Evolutionary conservation across 2,797 vertebrate genomes (phyloP), one percentile per base, ranked within the genome.

Genomic region (Hapalemur alaotrensis): DNA sequence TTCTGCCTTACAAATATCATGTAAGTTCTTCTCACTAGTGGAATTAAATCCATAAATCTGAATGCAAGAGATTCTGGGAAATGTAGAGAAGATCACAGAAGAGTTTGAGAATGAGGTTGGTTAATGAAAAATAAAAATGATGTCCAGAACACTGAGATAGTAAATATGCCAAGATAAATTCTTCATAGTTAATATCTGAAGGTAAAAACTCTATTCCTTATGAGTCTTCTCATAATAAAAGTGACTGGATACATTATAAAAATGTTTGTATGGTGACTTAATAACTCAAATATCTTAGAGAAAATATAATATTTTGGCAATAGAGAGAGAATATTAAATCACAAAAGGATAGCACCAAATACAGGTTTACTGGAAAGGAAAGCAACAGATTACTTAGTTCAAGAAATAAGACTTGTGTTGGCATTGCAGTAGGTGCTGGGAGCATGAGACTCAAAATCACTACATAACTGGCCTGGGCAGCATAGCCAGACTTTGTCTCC

Each of bases 71-170:
- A 80, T 85, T 78, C 35, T 61, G 20, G 17, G 25, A 92, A 80
- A 84, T 52, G 7, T 4, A 78, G 28, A 23, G 25, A 52, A 87
- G 3, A 83, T 0, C 2, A 32, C 1, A 78, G 9, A 72, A 67
- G 17, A 80, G 2, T 83, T 89, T 85, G 28, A 5, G 9, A 8
- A 67, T 84, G 10, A 83, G 7, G 9, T 41, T 65, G 23, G 1
- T 84, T 80, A 23, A 35, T 65, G 6, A 2, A 83, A 95, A 89
- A 75, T 80, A 43, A 67, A 83, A 89, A 32, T 41, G 83, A 81
- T 28, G 65, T 17, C 5, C 0, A 69, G 4, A 1, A 30, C 23
- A 57, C 20, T 2, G 73, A n/a, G n/a, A 17, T 8, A 52, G 28
- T 43, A 41, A 61, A 22, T 67, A 86, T 79, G 2, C 22, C 15